phyloP scores from a whole-genome alignment of 2,797 vertebrate species.

The Paguma larvata region DNA sequence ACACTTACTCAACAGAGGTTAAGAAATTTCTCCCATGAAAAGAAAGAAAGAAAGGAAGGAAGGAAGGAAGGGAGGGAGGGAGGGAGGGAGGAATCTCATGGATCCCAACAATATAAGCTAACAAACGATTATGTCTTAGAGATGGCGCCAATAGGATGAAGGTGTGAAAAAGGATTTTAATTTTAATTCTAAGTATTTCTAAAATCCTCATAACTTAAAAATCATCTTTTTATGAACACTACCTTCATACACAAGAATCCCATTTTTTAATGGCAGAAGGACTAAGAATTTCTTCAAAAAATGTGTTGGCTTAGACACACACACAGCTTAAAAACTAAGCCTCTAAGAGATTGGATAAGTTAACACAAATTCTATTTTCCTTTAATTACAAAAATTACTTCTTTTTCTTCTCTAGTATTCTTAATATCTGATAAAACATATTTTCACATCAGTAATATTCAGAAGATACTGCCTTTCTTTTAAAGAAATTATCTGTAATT shows the following conservation, averaged over 20 bases:
- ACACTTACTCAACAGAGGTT: not conserved
- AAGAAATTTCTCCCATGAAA: not conserved
- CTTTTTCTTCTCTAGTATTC: not conserved
- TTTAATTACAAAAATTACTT: not conserved
- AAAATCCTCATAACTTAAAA: conserved; percentile 10
- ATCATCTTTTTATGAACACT: not conserved
- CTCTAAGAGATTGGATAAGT: not conserved
- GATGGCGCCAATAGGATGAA: not conserved
- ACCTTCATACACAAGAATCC: not conserved
- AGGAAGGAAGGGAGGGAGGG: no score
- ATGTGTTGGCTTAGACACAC: not conserved
- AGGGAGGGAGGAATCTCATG: not conserved
- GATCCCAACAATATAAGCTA: not conserved
- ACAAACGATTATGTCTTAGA: not conserved
- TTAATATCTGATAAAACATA: conserved; percentile 32
- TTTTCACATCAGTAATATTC: conserved; percentile 1
- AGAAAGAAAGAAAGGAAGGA: not conserved
- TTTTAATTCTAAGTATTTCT: not conserved
- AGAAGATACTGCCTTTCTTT: not conserved
- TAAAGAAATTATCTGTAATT: not conserved
- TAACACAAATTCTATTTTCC: conserved; percentile 18
- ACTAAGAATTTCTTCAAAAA: not conserved
- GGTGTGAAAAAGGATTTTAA: not conserved
- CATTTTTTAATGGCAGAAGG: not conserved
- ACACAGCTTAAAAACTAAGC: not conserved